These are phyloP conservation scores for Botia kubotai DNA, from an alignment of 2,797 vertebrate genomes.

Conservation along the genomic window DNA sequence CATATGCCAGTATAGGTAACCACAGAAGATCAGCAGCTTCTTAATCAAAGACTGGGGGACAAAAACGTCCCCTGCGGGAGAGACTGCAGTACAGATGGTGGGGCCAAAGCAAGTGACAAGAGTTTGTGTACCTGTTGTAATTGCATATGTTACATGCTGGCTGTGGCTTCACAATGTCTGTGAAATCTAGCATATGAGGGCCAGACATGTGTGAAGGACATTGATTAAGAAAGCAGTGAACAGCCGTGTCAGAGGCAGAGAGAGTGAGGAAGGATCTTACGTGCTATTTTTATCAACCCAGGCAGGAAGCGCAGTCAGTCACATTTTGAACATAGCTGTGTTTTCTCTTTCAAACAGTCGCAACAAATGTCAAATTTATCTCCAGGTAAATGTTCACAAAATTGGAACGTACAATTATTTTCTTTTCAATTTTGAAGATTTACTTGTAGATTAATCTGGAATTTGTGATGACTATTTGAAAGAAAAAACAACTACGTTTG, in stretches of 20 bases:
- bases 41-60: background rate
- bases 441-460: background rate
- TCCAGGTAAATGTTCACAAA: background rate
- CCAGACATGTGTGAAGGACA: background rate
- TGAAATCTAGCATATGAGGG: background rate
- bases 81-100: background rate
- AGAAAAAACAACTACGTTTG: background rate
- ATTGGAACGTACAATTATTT: background rate
- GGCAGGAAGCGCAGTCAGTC: background rate
- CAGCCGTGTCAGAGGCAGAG: background rate
- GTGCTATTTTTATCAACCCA: background rate
- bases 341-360: background rate
- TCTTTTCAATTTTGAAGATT: background rate
- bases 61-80: background rate
- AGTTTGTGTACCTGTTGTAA: slow-evolving; percentile 6
- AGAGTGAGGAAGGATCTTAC: background rate
- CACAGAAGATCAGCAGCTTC: slow-evolving; percentile 7
- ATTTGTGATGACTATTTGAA: background rate
- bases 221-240: background rate
- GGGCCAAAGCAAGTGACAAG: background rate
- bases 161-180: background rate
- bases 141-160: slow-evolving; percentile 6
- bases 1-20: background rate
- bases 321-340: background rate
- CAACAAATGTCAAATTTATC: background rate